These are phyloP conservation scores for Toxostoma redivivum DNA, from an alignment of 2,113 vertebrate genomes.

Conservation along the genomic window DNA sequence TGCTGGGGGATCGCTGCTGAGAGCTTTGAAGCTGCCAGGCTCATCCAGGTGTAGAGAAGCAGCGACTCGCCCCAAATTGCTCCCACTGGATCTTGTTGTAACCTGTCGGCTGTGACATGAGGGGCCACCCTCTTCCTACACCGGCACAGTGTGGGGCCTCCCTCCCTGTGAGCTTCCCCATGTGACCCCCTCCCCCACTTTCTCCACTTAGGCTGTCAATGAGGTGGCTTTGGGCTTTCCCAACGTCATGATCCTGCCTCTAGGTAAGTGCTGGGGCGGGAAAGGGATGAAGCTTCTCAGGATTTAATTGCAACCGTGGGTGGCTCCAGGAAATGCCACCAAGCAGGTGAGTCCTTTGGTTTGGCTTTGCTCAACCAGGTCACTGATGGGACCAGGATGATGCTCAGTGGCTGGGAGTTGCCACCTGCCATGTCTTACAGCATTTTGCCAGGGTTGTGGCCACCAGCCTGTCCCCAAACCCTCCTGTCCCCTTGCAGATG, in stretches of 20 bases:
- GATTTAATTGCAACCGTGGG: neutral
- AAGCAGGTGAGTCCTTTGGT: accelerated
- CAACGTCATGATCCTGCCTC: conserved; percentile 5
- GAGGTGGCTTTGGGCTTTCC: conserved; percentile 34
- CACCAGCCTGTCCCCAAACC: neutral
- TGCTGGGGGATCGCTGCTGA: accelerated
- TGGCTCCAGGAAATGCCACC: neutral
- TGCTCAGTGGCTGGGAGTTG: neutral
- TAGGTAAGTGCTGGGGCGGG: neutral
- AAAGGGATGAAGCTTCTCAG: neutral
- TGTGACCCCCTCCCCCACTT: neutral
- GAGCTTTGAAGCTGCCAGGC: neutral
- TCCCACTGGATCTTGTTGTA: neutral
- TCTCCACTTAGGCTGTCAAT: neutral
- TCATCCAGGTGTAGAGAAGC: neutral
- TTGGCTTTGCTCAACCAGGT: neutral
- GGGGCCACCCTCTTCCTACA: neutral
- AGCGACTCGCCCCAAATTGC: accelerated
- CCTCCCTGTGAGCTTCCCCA: accelerated
- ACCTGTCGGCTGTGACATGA: accelerated
- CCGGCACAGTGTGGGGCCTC: accelerated
- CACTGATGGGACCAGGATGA: neutral
- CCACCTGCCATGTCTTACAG: neutral
- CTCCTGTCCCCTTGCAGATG: neutral
- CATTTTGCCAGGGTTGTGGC: neutral